Evolutionary conservation across 1,140 invertebrate species (phyloP), one percentile per base, ranked within the genome.

Genomic region (Radopholus similis): DNA sequence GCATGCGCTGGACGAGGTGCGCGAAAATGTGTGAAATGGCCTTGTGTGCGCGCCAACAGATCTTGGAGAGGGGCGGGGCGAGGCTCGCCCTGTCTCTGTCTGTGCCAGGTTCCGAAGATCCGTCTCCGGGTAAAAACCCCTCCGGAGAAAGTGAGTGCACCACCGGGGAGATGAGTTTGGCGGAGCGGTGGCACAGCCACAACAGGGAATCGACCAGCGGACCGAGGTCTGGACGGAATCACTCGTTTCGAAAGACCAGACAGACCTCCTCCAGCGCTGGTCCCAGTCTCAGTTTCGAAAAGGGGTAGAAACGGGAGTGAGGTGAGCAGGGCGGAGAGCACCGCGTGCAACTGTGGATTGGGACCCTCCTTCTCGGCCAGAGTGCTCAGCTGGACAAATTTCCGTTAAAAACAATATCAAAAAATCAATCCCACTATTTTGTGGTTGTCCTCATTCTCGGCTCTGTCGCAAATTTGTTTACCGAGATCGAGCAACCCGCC

Each of bases 41-140:
- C 47, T 78, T 78, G 37, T 74, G 76, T 13, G 77, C 51, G 54
- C 77, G 42, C 76, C 78, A 78, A 26, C 68, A 77, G 59, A 66
- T 63, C 5, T 72, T 68, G 0, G 75, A 59, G 5, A 80, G 34
- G 30, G 64, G 59, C 42, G 80, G 77, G 6, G 64, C 60, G 26
- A 64, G 66, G 32, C 13, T 13, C 42, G 26, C 28, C 23, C 32
- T 63, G 37, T 35, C 55, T 63, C 55, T 44, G 18, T 13, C 34
- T 23, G 28, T 26, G 28, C 13, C 32, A 47, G n/a, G 23, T 9
- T 21, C 11, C 3, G 21, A 64, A n/a, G 35, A 30, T n/a, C 2
- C 37, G 32, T 1, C n/a, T 2, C 8, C 5, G 23, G 68, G 68
- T 54, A 75, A 37, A 51, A 72, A 76, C 26, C 71, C 71, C 23